Evolutionary conservation across 1,140 invertebrate species (phyloP).

Genomic region (Drosophila burlai): DNA sequence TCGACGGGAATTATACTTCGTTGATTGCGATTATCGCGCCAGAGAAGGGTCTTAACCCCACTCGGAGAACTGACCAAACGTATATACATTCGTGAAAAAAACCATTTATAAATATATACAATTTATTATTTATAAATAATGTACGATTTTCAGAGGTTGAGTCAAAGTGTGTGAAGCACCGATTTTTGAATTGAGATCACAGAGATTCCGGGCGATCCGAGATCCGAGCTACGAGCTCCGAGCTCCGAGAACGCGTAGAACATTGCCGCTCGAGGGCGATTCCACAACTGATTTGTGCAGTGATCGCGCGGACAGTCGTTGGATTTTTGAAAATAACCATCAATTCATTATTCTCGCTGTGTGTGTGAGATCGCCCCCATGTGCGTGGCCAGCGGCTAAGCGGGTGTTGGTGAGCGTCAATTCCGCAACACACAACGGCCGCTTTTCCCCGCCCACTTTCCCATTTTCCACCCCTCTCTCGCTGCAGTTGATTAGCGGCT

Average conservation of each 20-base stretch:
- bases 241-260: conserved; percentile 57
- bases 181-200: conserved; percentile 15
- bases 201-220: conserved; percentile 6
- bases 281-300: conserved; percentile 81
- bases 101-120: conserved; percentile 3
- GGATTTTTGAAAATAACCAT: conserved; percentile 84
- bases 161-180: conserved; percentile 43
- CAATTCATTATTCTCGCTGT: conserved; percentile 67
- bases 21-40: conserved; percentile 78
- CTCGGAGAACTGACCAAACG: conserved; percentile 63
- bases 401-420: conserved; percentile 43
- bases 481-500: conserved; percentile 70
- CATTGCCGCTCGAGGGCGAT: conserved; percentile 80
- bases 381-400: conserved; percentile 10
- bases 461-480: conserved; percentile 24
- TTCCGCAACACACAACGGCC: conserved; percentile 61
- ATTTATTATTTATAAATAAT: conserved; percentile 7
- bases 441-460: conserved; percentile 42
- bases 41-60: conserved; percentile 73
- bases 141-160: background rate
- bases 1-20: conserved; percentile 32
- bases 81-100: conserved; percentile 22
- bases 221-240: conserved; percentile 19
- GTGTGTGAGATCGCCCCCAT: conserved; percentile 65
- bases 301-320: conserved; percentile 84